Base-by-base conservation (phyloP, 2,797 vertebrate species). In the Trematomus bernacchii region DNA sequence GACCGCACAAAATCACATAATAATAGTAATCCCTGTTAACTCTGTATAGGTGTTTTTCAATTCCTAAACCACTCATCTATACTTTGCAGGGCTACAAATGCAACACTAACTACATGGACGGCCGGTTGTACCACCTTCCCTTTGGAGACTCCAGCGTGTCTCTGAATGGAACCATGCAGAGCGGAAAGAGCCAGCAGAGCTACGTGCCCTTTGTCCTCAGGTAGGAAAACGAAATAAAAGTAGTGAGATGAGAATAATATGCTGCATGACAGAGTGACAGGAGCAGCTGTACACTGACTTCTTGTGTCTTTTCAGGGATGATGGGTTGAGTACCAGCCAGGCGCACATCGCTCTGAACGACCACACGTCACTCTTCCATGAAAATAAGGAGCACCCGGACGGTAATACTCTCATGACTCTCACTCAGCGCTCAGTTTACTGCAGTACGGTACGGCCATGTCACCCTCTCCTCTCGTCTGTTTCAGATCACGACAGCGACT, bases 171-270 rank as follows among this genome's bases (percentile, higher is more conserved):
- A 96, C 97, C n/a, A 91, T 96, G 77, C 96, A 96, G 85, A 98
- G 97, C 0, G 95, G 95, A 77, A 98, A 97, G 93, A 99, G 97
- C 77, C 97, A 97, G 85, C 96, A 97, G 89, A 99, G 97, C 95
- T 98, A 98, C 65, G 96, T 97, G 46, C 97, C 98, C 1, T 98
- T 98, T 60, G 93, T 97, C 80, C 94, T 97, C 64, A 92, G 98
- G 98, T 98, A 86, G 87, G 64, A 66, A 63, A 52, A 61, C 2
- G 16, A 3, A n/a, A 11, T 1, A 2, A 14, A 7, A 11, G 7
- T 0, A 15, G 16, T 51, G 13, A n/a, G 10, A n/a, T 19, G 0
- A 10, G 47, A 19, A 1, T 21, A 3, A 16, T 3, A 27, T 6
- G 0, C n/a, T 3, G 14, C 2, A 6, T 6, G 6, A 43, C 44